phyloP scores from a whole-genome alignment of 30 jellyfish, hydroid and myxozoan species.

The Chrysaora quinquecirrha region DNA sequence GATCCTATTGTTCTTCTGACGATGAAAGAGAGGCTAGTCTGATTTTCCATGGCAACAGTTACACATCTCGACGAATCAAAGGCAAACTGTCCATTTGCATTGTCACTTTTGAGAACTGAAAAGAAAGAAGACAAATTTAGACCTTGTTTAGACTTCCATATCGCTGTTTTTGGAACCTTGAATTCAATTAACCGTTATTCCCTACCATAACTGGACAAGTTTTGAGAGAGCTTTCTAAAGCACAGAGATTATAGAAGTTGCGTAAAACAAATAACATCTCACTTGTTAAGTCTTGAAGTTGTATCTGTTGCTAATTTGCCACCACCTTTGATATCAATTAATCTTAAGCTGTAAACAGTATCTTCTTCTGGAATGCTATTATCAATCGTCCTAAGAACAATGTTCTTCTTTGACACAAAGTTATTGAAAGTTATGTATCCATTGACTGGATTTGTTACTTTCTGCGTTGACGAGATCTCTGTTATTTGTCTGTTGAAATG shows the following conservation, averaged over 20 bases:
- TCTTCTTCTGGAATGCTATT: slow-evolving; percentile 70
- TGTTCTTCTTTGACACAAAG: slow-evolving; percentile 24
- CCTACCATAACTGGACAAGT: too few relatives aligned
- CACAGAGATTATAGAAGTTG: too few relatives aligned
- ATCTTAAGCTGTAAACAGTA: slow-evolving; percentile 25
- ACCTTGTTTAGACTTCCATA: too few relatives aligned
- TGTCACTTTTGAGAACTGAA: slow-evolving; percentile 86
- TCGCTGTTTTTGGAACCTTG: too few relatives aligned
- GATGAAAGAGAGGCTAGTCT: slow-evolving; percentile 40
- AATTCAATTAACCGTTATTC: too few relatives aligned
- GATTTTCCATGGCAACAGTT: slow-evolving; percentile 22
- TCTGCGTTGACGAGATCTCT: slow-evolving; percentile 15
- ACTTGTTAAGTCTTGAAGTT: slow-evolving; percentile 20
- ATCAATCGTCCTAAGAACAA: slow-evolving; percentile 56
- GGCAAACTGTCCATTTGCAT: slow-evolving; percentile 79
- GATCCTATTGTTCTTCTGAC: slow-evolving; percentile 63
- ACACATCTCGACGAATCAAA: slow-evolving; percentile 45
- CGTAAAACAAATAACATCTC: too few relatives aligned
- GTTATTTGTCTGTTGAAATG: slow-evolving; percentile 44
- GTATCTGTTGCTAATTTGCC: slow-evolving; percentile 13
- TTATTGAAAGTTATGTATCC: slow-evolving; percentile 60
- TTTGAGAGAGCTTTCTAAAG: too few relatives aligned
- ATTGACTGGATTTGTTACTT: slow-evolving; percentile 45
- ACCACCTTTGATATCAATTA: slow-evolving; percentile 63
- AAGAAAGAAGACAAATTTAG: not conserved